Base-by-base conservation (phyloP, 2,113 vertebrate genomes). In the Podocnemis expansa region DNA sequence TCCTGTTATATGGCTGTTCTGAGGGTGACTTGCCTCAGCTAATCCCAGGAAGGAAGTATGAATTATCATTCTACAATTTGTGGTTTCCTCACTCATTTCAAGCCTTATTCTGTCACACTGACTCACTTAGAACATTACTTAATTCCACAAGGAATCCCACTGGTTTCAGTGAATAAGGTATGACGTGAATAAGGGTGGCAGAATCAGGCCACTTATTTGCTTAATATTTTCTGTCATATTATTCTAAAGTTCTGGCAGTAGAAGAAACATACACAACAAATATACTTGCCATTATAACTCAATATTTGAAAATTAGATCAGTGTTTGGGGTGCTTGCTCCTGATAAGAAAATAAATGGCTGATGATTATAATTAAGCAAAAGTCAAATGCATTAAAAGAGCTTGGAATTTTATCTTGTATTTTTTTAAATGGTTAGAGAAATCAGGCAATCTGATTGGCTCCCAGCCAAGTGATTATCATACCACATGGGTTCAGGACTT, bases 321-420 rank as follows among this genome's bases (percentile, higher is more conserved):
- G 63, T n/a, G 83, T 86, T 96, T 95, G 92, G 73, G n/a, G 84
- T 95, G 78, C 80, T 87, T 95, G 56, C 58, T 90, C 81, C 87
- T 92, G 78, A 90, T 91, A 96, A 95, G 84, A 88, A 96, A 94
- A 94, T 85, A 92, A 89, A 89, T 88, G 95, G 49, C 2, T 87
- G 75, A 95, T 90, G 90, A 89, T 83, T 96, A 84, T 82, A 95
- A 95, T 93, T 89, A 95, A 90, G 85, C 31, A 82, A 96, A 95
- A 93, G 67, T 10, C 22, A 94, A 89, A 94, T 87, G 29, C 45
- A 13, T 96, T 88, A 49, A 52, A 85, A 88, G 73, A 8, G 14
- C 47, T 1, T 2, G 41, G 27, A 78, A 92, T 38, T 91, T 93
- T 95, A 96, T 89, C 81, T 89, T 79, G 52, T 19, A 8, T 47